Evolutionary conservation across 2,797 vertebrate species (phyloP).

Genomic region (Otolemur crassicaudatus): DNA sequence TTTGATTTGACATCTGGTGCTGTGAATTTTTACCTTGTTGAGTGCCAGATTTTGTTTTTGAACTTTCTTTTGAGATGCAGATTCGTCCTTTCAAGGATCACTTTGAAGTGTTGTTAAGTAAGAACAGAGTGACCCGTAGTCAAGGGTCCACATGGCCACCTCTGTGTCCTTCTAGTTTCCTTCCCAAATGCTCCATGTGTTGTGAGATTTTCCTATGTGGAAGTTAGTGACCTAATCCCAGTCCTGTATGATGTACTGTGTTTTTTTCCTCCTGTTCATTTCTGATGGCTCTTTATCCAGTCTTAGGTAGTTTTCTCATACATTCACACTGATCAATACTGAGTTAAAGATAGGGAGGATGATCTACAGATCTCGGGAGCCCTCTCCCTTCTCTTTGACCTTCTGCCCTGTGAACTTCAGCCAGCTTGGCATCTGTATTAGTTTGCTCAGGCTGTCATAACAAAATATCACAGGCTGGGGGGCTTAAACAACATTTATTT

Average conservation of each 20-base stretch:
- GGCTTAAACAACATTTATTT: not conserved
- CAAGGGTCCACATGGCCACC: not conserved
- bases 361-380: not conserved
- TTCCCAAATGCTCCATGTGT: not conserved
- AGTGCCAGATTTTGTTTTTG: not conserved
- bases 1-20: not conserved
- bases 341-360: not conserved
- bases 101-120: not conserved
- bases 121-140: not conserved
- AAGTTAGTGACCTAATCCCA: not conserved
- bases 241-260: not conserved
- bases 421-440: not conserved
- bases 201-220: not conserved
- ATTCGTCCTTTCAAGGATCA: not conserved
- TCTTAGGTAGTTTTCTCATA: not conserved
- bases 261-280: not conserved
- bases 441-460: not conserved
- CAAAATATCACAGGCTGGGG: not conserved
- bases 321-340: not conserved
- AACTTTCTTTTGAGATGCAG: not conserved
- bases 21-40: not conserved
- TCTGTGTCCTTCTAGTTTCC: no score
- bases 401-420: not conserved
- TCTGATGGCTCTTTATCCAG: not conserved
- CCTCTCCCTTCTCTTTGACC: not conserved